A percentile compares a stretch with the other conserved stretches of the same genome.
Evolutionary conservation across 2,888 invertebrate genomes (phyloP).

Genomic region (Cephus spinipes): DNA sequence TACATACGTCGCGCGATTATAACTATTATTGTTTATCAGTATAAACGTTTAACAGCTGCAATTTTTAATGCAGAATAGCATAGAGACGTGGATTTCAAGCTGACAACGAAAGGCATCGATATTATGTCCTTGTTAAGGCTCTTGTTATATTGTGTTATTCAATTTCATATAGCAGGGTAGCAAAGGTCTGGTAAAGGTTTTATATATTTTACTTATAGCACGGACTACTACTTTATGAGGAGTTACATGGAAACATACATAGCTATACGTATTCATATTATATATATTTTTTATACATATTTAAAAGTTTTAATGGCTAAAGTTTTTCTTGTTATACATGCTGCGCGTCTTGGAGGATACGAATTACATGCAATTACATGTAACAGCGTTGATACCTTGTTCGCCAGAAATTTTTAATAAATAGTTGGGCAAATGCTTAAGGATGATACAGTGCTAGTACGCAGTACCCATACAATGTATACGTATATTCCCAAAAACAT

Average conservation of each 20-base stretch:
- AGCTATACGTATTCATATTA: not conserved
- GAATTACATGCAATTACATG: not conserved
- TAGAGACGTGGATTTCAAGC: too few relatives aligned
- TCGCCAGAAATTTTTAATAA: not conserved
- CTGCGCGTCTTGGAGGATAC: not conserved
- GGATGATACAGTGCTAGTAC: not conserved
- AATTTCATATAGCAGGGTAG: not conserved
- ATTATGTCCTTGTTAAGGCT: too few relatives aligned
- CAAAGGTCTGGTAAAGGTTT: not conserved
- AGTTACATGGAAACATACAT: not conserved
- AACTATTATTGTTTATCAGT: not conserved
- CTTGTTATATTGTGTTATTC: not conserved
- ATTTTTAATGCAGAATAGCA: too few relatives aligned
- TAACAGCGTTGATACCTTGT: not conserved
- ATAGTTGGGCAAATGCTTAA: not conserved
- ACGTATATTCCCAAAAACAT: not conserved
- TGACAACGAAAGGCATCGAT: too few relatives aligned
- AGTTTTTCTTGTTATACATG: not conserved
- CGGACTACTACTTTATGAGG: too few relatives aligned
- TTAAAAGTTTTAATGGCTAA: not conserved
- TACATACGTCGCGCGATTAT: not conserved
- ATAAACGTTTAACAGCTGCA: too few relatives aligned
- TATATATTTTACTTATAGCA: not conserved
- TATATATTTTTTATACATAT: not conserved
- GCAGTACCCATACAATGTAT: not conserved